Percentiles rank a stretch among this genome's conserved stretches.
These are phyloP conservation scores for Polia nebulosa DNA, from an alignment of 2,888 invertebrate genomes.

Conservation along the genomic window DNA sequence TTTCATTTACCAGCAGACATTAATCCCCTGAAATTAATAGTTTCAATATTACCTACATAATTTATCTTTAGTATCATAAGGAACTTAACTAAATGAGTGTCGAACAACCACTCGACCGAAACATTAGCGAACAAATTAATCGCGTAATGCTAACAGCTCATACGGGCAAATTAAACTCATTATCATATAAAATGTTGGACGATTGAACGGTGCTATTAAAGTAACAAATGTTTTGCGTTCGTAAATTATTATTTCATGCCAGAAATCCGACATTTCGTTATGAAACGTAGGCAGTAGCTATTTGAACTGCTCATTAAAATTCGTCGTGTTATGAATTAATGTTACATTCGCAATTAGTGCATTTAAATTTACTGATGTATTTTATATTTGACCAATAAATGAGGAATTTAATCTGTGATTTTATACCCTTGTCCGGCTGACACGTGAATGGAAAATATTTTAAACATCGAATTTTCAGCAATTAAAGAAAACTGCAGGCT, in stretches of 20 bases:
- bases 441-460: background rate
- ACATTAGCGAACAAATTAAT: slow-evolving; percentile 3
- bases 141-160: background rate
- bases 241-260: background rate
- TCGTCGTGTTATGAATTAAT: slow-evolving; percentile 4
- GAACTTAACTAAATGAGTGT: background rate
- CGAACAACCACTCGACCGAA: background rate
- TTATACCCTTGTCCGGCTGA: background rate
- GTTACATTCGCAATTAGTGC: background rate
- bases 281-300: background rate
- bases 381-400: background rate
- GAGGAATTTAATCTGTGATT: slow-evolving; percentile 4
- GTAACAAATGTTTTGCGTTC: background rate
- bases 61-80: background rate
- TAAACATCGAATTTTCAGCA: background rate
- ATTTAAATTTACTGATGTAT: slow-evolving; percentile 6
- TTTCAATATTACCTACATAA: background rate
- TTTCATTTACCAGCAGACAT: too few species aligned
- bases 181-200: background rate
- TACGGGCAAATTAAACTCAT: background rate
- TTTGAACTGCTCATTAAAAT: slow-evolving; percentile 2
- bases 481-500: background rate
- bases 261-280: background rate
- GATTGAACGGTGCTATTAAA: background rate
- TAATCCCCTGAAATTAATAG: too few species aligned